These are phyloP conservation scores for Meandrusa payeni DNA, from an alignment of 2,888 invertebrate species.

Conservation along the genomic window DNA sequence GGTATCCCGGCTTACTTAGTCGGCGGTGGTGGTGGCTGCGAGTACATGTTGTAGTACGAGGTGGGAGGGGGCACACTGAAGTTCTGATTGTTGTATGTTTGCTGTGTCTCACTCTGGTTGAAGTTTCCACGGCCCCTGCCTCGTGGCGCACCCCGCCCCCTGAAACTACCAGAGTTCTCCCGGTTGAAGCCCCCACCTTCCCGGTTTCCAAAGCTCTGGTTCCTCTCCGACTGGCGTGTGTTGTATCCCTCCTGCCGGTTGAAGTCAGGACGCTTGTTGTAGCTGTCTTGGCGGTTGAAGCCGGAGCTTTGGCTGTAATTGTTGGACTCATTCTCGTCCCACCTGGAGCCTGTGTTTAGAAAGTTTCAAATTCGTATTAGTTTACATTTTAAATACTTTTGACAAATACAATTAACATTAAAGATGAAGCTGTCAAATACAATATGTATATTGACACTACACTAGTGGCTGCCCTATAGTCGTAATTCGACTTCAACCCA, in stretches of 20 bases:
- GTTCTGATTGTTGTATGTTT: conserved; percentile 25
- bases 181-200: conserved; percentile 28
- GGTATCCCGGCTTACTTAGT: conserved; percentile 14
- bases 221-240: conserved; percentile 27
- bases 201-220: conserved; percentile 29
- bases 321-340: conserved; percentile 43
- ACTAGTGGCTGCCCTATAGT: too few species aligned
- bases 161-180: conserved; percentile 44
- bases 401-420: too few species aligned
- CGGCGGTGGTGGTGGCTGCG: conserved; percentile 62
- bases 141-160: conserved; percentile 44
- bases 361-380: too few species aligned
- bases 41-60: conserved; percentile 70
- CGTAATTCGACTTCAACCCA: too few species aligned
- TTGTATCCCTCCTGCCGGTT: conserved; percentile 26
- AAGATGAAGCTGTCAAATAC: too few species aligned
- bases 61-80: conserved; percentile 52
- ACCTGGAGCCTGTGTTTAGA: conserved; percentile 52
- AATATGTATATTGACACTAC: too few species aligned
- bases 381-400: too few species aligned
- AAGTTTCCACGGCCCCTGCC: conserved; percentile 30
- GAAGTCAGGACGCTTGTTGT: conserved; percentile 27
- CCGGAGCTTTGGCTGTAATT: conserved; percentile 18
- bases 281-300: conserved; percentile 31
- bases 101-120: conserved; percentile 23